Percentiles rank a stretch among this genome's conserved stretches.
These are phyloP conservation scores for Myotis pilosus DNA, from an alignment of 2,797 vertebrate genomes.

Conservation along the genomic window DNA sequence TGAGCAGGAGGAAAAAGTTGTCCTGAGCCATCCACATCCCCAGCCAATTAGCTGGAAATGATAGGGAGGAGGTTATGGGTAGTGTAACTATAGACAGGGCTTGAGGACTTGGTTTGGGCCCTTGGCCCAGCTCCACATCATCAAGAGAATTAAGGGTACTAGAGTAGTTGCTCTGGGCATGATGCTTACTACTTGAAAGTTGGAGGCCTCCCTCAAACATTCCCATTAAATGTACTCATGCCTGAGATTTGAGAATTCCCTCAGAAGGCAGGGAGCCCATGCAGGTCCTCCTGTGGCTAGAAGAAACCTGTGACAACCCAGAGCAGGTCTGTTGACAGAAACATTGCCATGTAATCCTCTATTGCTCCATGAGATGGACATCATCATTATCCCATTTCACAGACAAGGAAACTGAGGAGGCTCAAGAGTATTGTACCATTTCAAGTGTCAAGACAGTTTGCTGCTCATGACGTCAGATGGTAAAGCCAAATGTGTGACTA, in stretches of 20 bases:
- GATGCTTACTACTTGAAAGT: neutral
- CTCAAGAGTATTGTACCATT: neutral
- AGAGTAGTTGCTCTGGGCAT: slow-evolving; percentile 31
- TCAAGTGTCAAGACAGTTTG: neutral
- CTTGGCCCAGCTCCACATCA: neutral
- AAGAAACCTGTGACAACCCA: neutral
- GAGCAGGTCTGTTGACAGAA: neutral
- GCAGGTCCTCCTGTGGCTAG: neutral
- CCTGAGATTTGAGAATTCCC: neutral
- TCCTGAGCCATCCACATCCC: neutral
- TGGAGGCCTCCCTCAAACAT: slow-evolving; percentile 29
- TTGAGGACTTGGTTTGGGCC: neutral
- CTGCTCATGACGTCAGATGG: neutral
- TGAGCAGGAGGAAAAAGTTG: neutral
- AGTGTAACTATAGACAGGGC: neutral
- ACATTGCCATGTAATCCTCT: neutral
- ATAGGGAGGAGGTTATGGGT: rapidly evolving
- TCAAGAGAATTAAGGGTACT: slow-evolving; percentile 32
- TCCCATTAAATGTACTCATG: neutral
- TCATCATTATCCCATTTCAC: neutral
- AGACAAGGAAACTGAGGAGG: slow-evolving; percentile 18
- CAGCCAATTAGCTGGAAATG: neutral
- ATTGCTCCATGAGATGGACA: neutral
- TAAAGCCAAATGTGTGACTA: neutral
- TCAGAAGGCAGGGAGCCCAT: neutral